Evolutionary conservation across 2,888 invertebrate species (phyloP), one percentile per base, ranked within the genome.

Genomic region (Chloroclysta siterata): DNA sequence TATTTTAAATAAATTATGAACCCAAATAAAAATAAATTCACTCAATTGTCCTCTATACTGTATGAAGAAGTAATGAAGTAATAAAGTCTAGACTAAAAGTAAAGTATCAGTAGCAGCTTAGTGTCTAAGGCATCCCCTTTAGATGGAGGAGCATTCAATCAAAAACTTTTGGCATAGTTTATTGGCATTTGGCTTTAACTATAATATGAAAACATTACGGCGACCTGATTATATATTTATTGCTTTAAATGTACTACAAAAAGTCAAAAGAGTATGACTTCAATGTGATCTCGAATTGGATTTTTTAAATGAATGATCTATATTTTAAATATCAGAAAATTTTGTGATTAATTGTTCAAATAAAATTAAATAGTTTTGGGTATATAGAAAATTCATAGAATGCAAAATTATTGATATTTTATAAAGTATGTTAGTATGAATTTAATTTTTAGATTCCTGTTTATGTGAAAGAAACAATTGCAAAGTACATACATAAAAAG

Each of bases 251-350:
- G 78, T 79, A 90, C 82, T 88, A 90, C 82, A 87, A 73, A 80
- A 74, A 88, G 90, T 86, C 87, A 77, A 22, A 22, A 82, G 84
- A 78, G 88, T 66, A 78, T 80, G 90, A 72, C 89, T 88, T 86
- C 75, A 77, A 82, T 77, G 82, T 90, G 92, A 92, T 92, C 92
- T 92, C 92, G 88, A 89, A 89, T 88, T 83, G 81, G 83, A 82
- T 85, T 85, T 83, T 83, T 48, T 74, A 82, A 64, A 83, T 71
- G 72, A 64, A 83, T 71, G 72, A 69, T 75, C 48, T 71, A 70
- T 73, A 71, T 71, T 73, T 71, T 66, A 47, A 51, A 62, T 64
- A 52, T 67, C 53, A 55, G 70, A 69, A 64, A 60, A 71, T 74
- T 60, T 60, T 58, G 57, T 56, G 63, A 63, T 56, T 41, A 22